Base-by-base conservation (phyloP, 2,888 invertebrate species). In the Eupithecia insigniata region DNA sequence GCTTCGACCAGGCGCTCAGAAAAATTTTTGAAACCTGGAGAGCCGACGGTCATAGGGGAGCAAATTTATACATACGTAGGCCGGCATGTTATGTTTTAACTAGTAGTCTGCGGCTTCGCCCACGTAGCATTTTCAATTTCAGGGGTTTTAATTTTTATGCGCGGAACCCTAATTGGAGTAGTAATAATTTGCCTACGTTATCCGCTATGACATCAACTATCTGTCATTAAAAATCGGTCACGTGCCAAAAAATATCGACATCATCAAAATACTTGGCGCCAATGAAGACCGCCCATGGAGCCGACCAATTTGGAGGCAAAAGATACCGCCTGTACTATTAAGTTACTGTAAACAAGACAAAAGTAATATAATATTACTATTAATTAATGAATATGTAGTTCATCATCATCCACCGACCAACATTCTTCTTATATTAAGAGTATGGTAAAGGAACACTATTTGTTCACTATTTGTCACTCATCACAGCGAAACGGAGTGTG, bases 201-300 rank as follows among this genome's bases (percentile, higher is more conserved):
- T 34, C 39, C 18, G 18, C 16, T 18, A 43, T 43, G 6, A 43
- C 6, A 43, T 43, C 18, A 43, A 6, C 39, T 39, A 39, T 39
- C 14, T 0, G 5, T 16, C 16, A 16, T 6, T 18, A 39, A 39
- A 43, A 26, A 66, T 66, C 39, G 46, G 66, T 66, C 66, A 55
- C 66, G 66, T 66, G 66, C 66, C 55, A 26, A 26, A 58, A 58
- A 58, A 22, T 26, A 36, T 67, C 34, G 22, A 58, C 26, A 66
- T 66, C 64, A 69, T 58, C 58, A 66, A 39, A 61, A 60, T 46
- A 30, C 30, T 66, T 32, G 71, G 71, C 71, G 67, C 77, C 72
- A 79, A 72, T 74, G 22, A 51, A 67, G 81, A 80, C 81, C 81
- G 76, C 82, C 80, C 82, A 79, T 70, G 34, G 72, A 72, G 81